Evolutionary conservation across 2,113 vertebrate species (phyloP), one percentile per base, ranked within the genome.

Genomic region (Onychostoma macrolepis): DNA sequence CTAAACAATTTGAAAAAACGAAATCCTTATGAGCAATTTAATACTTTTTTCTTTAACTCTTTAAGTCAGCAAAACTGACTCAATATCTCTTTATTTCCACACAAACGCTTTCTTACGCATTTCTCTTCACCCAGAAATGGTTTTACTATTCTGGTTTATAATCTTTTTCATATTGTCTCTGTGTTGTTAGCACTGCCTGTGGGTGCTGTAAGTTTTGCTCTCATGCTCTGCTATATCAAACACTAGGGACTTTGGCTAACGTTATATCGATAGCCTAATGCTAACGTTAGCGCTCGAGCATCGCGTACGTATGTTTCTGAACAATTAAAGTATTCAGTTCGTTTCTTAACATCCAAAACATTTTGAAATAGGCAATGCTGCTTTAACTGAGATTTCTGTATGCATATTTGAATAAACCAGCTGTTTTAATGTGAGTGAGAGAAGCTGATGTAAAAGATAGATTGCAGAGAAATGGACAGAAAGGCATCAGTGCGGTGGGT

Each of bases 401-500:
- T 9, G 76, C 21, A 53, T 53, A 21, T 21, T 6, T 36, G 19
- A 33, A 38, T 5, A 24, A 53, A 26, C 3, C 28, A 56, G 76
- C 19, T 3, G 26, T 58, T 58, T 58, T 58, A 24, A 58, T 38
- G 4, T 10, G 2, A 33, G 19, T 1, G 7, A 17, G 7, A 36
- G 33, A 21, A 38, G 19, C 17, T 0, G 3, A 38, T 7, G 67
- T 71, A 71, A 10, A 71, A 10, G 17, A n/a, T 12, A 4, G 17
- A 1, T 65, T 0, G 4, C 4, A 0, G 2, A 53, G 4, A 21
- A 50, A 50, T 28, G 6, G 7, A 24, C 28, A 83, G 26, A 67
- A 13, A 1, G 4, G 10, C 43, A 36, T 21, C 3, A 0, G 43
- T 83, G 13, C 0, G 0, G 0, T 2, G 0, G 0, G 0, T 56